Conservation (phyloP, 2,113 vertebrate genomes). For the Pituophis catenifer region DNA sequence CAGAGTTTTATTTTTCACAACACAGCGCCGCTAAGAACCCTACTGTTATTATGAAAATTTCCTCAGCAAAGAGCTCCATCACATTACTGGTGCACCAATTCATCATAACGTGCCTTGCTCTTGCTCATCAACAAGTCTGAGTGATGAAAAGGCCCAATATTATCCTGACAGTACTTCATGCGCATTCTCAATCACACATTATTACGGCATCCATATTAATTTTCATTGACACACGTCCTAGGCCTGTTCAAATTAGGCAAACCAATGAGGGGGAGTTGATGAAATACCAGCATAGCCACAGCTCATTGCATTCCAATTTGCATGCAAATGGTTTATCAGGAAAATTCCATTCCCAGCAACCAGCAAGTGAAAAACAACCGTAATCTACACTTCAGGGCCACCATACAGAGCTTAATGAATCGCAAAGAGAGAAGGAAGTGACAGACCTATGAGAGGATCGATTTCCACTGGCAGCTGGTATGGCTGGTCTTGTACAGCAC, state of each 20-base stretch:
- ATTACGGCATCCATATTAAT: conserved; percentile 99
- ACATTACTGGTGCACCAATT: conserved; percentile 76
- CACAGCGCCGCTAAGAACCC: conserved; percentile 74
- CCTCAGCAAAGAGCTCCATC: conserved; percentile 75
- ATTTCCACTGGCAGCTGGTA: conserved; percentile 99
- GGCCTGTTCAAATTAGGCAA: conserved; percentile 94
- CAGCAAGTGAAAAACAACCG: conserved; percentile 92
- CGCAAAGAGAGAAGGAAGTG: conserved; percentile 82
- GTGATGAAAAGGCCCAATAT: conserved; percentile 97
- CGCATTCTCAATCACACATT: conserved; percentile 98
- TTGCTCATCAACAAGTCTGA: conserved; percentile 98
- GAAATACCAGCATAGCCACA: conserved; percentile 97
- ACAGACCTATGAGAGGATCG: conserved; percentile 98
- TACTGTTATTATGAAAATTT: conserved; percentile 83
- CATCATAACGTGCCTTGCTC: conserved; percentile 81
- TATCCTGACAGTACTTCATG: conserved; percentile 94
- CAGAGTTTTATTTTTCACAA: conserved; percentile 79
- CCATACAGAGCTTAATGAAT: conserved; percentile 86
- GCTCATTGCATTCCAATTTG: conserved; percentile 99
- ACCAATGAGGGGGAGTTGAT: conserved; percentile 90
- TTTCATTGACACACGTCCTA: conserved; percentile 93
- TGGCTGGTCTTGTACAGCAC: conserved; percentile 91
- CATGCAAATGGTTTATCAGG: conserved; percentile 99
- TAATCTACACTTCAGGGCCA: conserved; percentile 92
- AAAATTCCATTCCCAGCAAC: conserved; percentile 90